Evolutionary conservation across 2,113 vertebrate species (phyloP), one percentile per base, ranked within the genome.

Genomic region (Carollia perspicillata): DNA sequence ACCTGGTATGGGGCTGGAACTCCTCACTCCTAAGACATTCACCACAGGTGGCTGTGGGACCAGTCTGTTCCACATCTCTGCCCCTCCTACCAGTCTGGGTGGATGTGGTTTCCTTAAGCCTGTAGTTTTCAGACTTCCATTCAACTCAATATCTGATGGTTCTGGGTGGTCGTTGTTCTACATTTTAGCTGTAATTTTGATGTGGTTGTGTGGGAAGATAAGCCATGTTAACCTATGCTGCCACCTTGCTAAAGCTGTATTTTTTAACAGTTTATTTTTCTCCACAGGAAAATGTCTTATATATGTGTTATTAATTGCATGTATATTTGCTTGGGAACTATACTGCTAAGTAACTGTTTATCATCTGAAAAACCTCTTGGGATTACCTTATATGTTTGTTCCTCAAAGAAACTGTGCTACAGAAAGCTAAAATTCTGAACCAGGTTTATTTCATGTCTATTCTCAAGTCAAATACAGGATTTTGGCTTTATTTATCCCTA

Each of bases 371-470:
- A 89, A 20, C 23, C 51, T 94, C 37, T 68, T 58, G n/a, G 66
- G 51, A n/a, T 65, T 71, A 63, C 37, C 69, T 63, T 84, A 8
- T 74, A 42, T 69, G 35, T 95, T 58, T 87, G 44, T 63, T 84
- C 23, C 69, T 96, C 51, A 53, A 81, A 89, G 58, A 81, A 12
- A 42, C 65, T 88, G 30, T 53, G 75, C 37, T 49, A 10, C 40
- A 63, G 26, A 87, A 84, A 77, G 75, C 88, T 84, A 94, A 92
- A 89, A 72, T 84, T 89, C 40, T 68, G 37, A 77, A 37, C 44
- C 66, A 68, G 28, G 47, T 81, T 96, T 78, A 79, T 79, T 95
- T 92, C 63, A 6, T 95, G 93, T 83, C 47, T 93, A 49, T 80
- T 87, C 60, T 92, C 58, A 81, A 92, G 60, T 79, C 17, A 65